Conservation (phyloP, 2,797 vertebrate genomes). For the Odontamblyopus lacepedii region DNA sequence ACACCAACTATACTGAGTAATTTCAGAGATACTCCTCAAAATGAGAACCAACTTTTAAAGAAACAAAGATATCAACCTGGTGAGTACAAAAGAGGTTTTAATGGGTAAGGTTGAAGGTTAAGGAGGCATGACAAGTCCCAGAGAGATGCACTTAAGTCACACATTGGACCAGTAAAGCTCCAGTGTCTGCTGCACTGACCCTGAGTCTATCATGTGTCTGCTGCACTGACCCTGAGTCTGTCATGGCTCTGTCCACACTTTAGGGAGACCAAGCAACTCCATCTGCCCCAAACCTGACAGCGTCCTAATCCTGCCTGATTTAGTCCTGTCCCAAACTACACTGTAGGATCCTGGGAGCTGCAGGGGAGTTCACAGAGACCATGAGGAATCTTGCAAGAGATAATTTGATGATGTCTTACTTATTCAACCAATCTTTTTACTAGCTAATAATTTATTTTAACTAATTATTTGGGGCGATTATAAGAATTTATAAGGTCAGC, state of each 20-base stretch:
- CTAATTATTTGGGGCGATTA: too few relatives aligned
- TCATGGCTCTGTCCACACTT: constrained; percentile 30
- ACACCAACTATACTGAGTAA: neutral
- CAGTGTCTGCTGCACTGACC: neutral
- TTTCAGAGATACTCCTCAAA: neutral
- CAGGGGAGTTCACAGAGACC: constrained; percentile 36
- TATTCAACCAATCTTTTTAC: too few relatives aligned
- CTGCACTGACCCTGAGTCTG: constrained; percentile 8
- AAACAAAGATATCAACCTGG: constrained; percentile 38
- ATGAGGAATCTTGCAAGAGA: constrained; percentile 14
- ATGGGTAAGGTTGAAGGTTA: constrained; percentile 51
- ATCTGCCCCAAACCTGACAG: constrained; percentile 39
- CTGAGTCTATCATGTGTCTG: constrained; percentile 13
- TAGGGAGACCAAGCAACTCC: constrained; percentile 37
- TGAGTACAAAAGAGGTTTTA: constrained; percentile 46
- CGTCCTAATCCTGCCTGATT: constrained; percentile 52
- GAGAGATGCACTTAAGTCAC: constrained; percentile 42
- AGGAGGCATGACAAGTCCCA: constrained; percentile 48
- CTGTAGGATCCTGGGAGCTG: constrained; percentile 46
- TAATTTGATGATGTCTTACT: too few relatives aligned
- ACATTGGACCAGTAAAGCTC: constrained; percentile 21
- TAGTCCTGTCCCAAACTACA: constrained; percentile 40
- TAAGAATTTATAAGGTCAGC: too few relatives aligned
- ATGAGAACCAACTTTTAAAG: neutral
- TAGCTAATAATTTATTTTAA: too few relatives aligned